Percentiles rank a stretch among this genome's conserved stretches.
Evolutionary conservation across 2,888 invertebrate species (phyloP).

Genomic region (Protophormia terraenovae): DNA sequence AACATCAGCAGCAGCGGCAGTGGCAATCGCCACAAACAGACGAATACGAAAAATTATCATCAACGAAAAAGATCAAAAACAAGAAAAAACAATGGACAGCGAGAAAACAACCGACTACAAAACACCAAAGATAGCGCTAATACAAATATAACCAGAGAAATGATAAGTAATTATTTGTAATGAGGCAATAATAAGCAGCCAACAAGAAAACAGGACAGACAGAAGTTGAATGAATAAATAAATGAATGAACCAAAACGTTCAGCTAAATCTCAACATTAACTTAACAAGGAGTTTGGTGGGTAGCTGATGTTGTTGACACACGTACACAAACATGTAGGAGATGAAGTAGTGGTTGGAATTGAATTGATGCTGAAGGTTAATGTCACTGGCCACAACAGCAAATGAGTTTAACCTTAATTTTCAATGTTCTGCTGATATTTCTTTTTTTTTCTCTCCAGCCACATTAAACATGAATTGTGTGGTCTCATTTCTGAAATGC

Average conservation of each 20-base stretch:
- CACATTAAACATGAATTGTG: slow-evolving; percentile 44
- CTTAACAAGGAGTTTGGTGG: slow-evolving; percentile 13
- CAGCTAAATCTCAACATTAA: slow-evolving; percentile 49
- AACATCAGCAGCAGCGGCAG: not conserved
- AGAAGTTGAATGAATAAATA: not conserved
- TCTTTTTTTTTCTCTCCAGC: not conserved
- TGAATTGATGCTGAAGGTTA: slow-evolving; percentile 62
- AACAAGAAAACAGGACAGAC: slow-evolving; percentile 3
- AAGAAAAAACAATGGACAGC: slow-evolving; percentile 42
- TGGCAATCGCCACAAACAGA: slow-evolving; percentile 5
- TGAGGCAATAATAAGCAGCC: slow-evolving; percentile 54
- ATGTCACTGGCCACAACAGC: slow-evolving; percentile 56
- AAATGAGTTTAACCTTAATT: slow-evolving; percentile 64
- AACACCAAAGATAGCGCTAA: slow-evolving; percentile 66
- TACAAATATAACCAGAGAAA: slow-evolving; percentile 54
- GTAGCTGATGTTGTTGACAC: slow-evolving; percentile 3
- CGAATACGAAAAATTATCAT: not conserved
- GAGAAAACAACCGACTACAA: slow-evolving; percentile 64
- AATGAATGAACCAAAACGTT: not conserved
- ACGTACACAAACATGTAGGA: slow-evolving; percentile 9
- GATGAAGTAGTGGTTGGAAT: slow-evolving; percentile 19
- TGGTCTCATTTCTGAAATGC: slow-evolving; percentile 46
- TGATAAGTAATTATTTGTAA: slow-evolving; percentile 66
- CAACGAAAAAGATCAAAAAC: not conserved
- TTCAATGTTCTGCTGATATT: slow-evolving; percentile 8